phyloP scores from a whole-genome alignment of 2,888 invertebrate genomes.

The Crioceris asparagi region DNA sequence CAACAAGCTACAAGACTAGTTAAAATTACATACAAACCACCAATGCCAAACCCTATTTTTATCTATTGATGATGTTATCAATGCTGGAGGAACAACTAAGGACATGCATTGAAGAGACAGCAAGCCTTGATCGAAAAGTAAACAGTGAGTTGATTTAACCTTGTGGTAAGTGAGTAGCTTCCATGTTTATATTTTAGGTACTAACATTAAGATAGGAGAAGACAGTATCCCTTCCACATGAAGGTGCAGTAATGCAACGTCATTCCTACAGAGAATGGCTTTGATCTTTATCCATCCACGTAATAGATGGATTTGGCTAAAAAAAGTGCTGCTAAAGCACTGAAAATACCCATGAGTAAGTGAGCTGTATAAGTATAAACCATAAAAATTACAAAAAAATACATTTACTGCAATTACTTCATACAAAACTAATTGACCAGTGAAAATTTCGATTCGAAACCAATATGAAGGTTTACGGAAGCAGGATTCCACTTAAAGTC shows the following conservation, averaged over 20 bases:
- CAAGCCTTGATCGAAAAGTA: too few relatives aligned
- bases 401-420: constrained; percentile 62
- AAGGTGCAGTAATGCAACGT: constrained; percentile 57
- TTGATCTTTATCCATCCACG: constrained; percentile 51
- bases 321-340: constrained; percentile 40
- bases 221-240: constrained; percentile 71
- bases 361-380: too few relatives aligned
- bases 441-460: constrained; percentile 58
- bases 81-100: constrained; percentile 37
- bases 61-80: constrained; percentile 42
- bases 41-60: constrained; percentile 38
- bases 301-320: constrained; percentile 56
- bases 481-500: constrained; percentile 40
- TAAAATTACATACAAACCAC: constrained; percentile 43
- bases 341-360: too few relatives aligned
- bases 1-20: constrained; percentile 48
- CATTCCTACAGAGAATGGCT: constrained; percentile 54
- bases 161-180: too few relatives aligned
- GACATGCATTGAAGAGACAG: constrained; percentile 21
- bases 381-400: too few relatives aligned
- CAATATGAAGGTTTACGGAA: constrained; percentile 58
- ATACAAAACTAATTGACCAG: constrained; percentile 49
- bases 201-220: constrained; percentile 39
- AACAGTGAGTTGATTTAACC: too few relatives aligned
- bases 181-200: too few relatives aligned